These are phyloP conservation scores for Athene noctua DNA, from an alignment of 2,113 vertebrate species.

Conservation along the genomic window DNA sequence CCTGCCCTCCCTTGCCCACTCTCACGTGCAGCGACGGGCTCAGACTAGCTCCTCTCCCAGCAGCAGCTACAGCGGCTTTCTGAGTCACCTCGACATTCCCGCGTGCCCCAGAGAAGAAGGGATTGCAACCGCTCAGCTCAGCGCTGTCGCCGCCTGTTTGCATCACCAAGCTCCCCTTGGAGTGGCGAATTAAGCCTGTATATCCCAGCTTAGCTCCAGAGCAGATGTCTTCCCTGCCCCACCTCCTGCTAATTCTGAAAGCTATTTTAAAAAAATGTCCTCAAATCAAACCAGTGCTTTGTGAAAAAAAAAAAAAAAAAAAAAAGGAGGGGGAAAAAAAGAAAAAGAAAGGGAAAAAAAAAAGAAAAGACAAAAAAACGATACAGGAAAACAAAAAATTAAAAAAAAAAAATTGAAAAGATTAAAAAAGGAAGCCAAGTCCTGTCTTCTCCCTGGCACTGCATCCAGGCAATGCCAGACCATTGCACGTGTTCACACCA, in stretches of 20 bases:
- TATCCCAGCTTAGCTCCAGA: not conserved
- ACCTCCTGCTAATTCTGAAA: not conserved
- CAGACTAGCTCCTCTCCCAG: constrained; percentile 16
- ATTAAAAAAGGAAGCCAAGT: not conserved
- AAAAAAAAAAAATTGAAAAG: too few species aligned
- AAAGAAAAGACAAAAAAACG: too few species aligned
- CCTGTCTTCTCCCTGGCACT: not conserved
- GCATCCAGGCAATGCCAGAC: not conserved
- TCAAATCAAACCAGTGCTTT: not conserved
- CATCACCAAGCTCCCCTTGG: not conserved
- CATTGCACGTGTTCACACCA: not conserved
- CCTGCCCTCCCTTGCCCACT: constrained; percentile 20
- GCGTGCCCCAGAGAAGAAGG: not conserved
- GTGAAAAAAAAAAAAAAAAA: not conserved
- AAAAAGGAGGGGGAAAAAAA: not conserved
- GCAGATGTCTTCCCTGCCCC: not conserved
- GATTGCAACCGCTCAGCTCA: not conserved
- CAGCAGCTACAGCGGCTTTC: not conserved
- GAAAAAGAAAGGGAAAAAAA: too few species aligned
- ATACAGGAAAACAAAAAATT: fast-evolving
- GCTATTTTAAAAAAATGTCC: not conserved
- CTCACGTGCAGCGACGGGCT: constrained; percentile 29
- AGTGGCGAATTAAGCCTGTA: not conserved
- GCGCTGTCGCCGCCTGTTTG: not conserved
- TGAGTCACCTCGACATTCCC: not conserved